Base-by-base conservation (phyloP, 2,888 invertebrate genomes). In the Sicus ferrugineus region DNA sequence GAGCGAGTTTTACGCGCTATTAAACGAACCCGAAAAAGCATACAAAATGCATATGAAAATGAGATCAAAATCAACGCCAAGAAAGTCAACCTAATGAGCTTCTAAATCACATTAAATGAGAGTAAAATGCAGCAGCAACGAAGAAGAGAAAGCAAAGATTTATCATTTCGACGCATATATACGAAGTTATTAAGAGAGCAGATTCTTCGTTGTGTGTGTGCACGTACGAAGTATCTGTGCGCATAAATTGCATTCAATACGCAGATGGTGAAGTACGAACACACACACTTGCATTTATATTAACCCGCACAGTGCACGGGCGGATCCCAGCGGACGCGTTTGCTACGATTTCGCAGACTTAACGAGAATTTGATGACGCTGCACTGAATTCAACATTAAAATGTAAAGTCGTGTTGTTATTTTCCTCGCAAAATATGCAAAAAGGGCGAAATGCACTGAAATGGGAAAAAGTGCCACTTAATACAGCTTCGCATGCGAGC, bases 281-380 rank as follows among this genome's bases (percentile, higher is more conserved):
- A 3, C 50, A 52, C 9, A 54, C 26, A 54, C 14, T 11, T 26
- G 11, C 54, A 54, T 6, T 3, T 54, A 66, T 66, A 56, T 66
- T 38, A 34, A 52, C 26, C 26, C 42, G 11, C 42, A 16, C 21
- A 61, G 56, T 30, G 2, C 23, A 11, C 16, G 28, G 48, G 30
- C 16, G 21, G 46, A 23, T 67, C 67, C 59, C 67, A n/a, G 14
- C 28, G 14, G 23, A 59, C 66, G 72, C 70, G 62, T 74, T 75
- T 70, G 73, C 73, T 73, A 67, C 63, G 70, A 74, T 73, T 77
- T 74, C 71, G 70, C 61, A 72, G 66, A 74, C 75, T 77, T 79
- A 80, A 80, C 78, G 80, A 80, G 78, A 75, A 75, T 79, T 78
- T 79, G 77, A 79, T 79, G 80, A 79, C 75, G 78, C 77, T 76